A percentile compares a stretch with the other conserved stretches of the same genome.
phyloP scores from a whole-genome alignment of 2,113 vertebrate genomes.

The Cardinalis cardinalis region DNA sequence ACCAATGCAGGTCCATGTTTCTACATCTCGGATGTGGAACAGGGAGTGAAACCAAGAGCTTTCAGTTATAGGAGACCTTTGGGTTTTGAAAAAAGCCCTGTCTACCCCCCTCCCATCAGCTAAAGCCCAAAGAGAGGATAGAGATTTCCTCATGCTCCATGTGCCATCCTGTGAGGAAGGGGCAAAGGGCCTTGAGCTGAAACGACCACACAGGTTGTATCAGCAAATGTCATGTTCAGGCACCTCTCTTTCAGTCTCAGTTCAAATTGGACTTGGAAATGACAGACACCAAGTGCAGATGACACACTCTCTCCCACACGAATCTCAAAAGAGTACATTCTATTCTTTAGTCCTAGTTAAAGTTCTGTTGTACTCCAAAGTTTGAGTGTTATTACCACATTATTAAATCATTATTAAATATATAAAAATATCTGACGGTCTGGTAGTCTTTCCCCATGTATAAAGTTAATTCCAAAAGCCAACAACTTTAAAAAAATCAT shows the following conservation, averaged over 20 bases:
- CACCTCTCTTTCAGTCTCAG: neutral
- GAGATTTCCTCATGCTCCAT: neutral
- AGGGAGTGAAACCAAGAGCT: neutral
- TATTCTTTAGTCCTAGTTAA: neutral
- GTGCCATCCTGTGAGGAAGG: neutral
- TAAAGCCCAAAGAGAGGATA: neutral
- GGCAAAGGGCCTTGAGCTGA: neutral
- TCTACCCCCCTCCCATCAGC: neutral
- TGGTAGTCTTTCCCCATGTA: neutral
- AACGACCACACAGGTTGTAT: neutral
- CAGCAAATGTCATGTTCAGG: accelerated
- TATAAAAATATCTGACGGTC: neutral
- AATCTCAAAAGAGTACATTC: neutral
- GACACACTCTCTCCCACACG: neutral
- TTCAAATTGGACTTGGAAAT: neutral
- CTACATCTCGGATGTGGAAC: neutral
- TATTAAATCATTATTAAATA: conserved; percentile 17
- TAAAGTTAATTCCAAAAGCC: neutral
- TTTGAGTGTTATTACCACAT: neutral
- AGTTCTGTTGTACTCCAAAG: neutral
- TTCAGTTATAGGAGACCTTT: neutral
- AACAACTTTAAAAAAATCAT: neutral
- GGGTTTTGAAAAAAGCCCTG: neutral
- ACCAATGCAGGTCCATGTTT: accelerated
- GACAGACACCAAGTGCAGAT: neutral